Conservation (phyloP, 2,797 vertebrate genomes). For the Rhincodon typus region DNA sequence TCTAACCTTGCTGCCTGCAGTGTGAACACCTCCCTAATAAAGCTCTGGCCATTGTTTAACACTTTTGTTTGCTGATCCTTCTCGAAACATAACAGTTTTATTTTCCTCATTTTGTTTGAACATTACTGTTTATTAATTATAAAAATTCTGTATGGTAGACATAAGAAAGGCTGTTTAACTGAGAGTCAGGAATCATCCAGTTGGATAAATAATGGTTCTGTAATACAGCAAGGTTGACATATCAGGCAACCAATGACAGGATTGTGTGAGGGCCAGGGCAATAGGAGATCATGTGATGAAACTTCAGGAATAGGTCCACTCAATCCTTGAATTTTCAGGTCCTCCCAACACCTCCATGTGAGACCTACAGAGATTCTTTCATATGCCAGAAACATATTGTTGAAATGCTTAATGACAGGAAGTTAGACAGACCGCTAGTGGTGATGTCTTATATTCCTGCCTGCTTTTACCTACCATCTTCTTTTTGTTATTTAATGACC, state of each 20-base stretch:
- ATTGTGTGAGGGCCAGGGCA: background rate
- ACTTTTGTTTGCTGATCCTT: too few relatives aligned
- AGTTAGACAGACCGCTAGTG: background rate
- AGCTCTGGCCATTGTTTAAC: too few relatives aligned
- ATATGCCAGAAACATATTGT: background rate
- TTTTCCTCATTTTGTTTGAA: background rate
- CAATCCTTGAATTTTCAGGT: background rate
- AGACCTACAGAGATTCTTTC: background rate
- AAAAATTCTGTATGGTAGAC: background rate
- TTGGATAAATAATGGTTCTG: background rate
- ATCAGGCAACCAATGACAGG: background rate
- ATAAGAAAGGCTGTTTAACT: background rate
- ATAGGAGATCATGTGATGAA: background rate
- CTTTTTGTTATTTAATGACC: background rate
- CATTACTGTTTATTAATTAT: background rate
- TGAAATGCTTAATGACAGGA: background rate
- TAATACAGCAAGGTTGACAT: background rate
- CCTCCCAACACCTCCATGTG: background rate
- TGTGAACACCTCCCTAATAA: too few relatives aligned
- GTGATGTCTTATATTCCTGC: background rate
- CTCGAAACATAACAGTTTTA: too few relatives aligned
- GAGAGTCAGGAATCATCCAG: background rate
- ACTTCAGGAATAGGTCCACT: background rate
- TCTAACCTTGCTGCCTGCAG: too few relatives aligned
- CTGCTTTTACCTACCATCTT: background rate